Conservation (phyloP, 2,888 invertebrate genomes). For the Tetanocera ferruginea region DNA sequence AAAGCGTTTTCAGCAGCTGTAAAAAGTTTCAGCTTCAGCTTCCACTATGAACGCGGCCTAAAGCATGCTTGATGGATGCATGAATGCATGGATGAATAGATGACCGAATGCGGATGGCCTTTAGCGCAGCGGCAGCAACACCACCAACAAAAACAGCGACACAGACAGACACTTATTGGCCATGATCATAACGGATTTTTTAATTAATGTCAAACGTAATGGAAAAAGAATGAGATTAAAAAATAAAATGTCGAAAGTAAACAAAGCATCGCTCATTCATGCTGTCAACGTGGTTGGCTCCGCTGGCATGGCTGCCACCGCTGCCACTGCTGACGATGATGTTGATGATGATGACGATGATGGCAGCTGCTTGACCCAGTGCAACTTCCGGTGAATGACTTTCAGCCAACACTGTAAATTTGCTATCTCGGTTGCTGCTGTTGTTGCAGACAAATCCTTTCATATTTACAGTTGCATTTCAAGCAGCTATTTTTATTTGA, state of each 20-base stretch:
- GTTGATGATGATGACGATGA: neutral
- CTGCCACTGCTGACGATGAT: neutral
- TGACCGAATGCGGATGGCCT: neutral
- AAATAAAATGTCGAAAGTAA: neutral
- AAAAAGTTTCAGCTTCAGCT: no score
- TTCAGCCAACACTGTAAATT: neutral
- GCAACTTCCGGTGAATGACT: neutral
- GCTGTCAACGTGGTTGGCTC: neutral
- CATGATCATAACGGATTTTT: constrained; percentile 26
- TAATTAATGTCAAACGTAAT: constrained; percentile 34
- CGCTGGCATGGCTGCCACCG: neutral
- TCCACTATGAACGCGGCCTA: no score
- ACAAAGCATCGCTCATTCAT: neutral
- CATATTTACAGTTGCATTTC: no score
- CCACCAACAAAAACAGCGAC: neutral
- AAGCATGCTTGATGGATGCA: neutral
- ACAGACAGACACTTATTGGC: neutral
- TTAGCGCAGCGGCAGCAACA: neutral
- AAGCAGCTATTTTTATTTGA: no score
- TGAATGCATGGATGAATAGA: neutral
- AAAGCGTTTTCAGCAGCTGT: no score
- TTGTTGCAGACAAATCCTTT: neutral
- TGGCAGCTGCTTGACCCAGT: constrained; percentile 13
- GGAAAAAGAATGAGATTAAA: constrained; percentile 3
- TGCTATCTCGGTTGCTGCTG: neutral